A percentile compares a stretch with the other conserved stretches of the same genome.
Evolutionary conservation across 2,797 vertebrate genomes (phyloP).

Genomic region (Rhinogobio ventralis): DNA sequence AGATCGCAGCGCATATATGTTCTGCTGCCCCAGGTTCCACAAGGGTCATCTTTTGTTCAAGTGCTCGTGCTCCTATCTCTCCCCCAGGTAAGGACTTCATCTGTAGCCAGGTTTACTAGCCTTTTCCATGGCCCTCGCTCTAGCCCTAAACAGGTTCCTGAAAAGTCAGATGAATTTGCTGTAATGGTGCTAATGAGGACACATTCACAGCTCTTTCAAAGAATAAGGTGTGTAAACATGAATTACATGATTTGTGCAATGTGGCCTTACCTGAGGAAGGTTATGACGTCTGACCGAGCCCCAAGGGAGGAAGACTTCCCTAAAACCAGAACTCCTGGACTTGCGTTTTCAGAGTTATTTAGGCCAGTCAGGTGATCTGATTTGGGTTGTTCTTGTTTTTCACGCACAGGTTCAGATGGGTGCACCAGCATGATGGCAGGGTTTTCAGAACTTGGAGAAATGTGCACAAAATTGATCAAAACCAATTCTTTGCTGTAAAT

Average conservation of each 20-base stretch:
- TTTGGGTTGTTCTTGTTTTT: conserved; percentile 19
- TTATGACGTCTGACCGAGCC: conserved; percentile 36
- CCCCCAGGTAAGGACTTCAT: conserved; percentile 50
- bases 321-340: conserved; percentile 17
- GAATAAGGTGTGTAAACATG: conserved; percentile 15
- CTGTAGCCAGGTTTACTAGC: conserved; percentile 44
- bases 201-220: background rate
- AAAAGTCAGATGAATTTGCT: conserved; percentile 33
- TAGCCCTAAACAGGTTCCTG: conserved; percentile 64
- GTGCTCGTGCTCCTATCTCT: conserved; percentile 63
- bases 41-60: conserved; percentile 72
- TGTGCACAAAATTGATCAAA: background rate
- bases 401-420: conserved; percentile 19
- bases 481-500: background rate
- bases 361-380: background rate
- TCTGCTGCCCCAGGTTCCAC: conserved; percentile 33
- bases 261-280: conserved; percentile 55
- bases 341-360: conserved; percentile 1
- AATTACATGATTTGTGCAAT: background rate
- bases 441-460: conserved; percentile 50
- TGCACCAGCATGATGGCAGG: conserved; percentile 28
- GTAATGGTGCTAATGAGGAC: background rate
- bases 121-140: conserved; percentile 44
- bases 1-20: conserved; percentile 51
- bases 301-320: conserved; percentile 1